A percentile compares a stretch with the other conserved stretches of the same genome.
These are phyloP conservation scores for Rugalucina vietnamica DNA, from an alignment of 2,888 invertebrate species.

Conservation along the genomic window DNA sequence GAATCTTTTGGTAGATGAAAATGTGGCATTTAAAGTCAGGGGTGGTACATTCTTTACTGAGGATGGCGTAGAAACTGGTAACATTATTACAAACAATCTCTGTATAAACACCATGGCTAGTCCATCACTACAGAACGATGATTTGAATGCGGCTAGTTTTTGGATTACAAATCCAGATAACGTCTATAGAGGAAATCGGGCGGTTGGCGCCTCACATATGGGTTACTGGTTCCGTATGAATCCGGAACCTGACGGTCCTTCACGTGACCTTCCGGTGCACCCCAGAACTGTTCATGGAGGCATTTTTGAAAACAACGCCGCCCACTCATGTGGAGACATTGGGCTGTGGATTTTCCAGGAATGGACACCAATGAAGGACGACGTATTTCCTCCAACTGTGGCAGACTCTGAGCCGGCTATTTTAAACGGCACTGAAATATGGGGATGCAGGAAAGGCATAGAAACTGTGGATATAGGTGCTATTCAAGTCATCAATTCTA, in stretches of 20 bases:
- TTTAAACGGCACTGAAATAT: slow-evolving; percentile 65
- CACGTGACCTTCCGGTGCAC: slow-evolving; percentile 63
- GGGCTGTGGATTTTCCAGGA: slow-evolving; percentile 77
- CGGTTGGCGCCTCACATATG: slow-evolving; percentile 79
- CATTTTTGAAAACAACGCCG: slow-evolving; percentile 70
- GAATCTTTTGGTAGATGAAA: slow-evolving; percentile 66
- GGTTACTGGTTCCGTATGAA: slow-evolving; percentile 80
- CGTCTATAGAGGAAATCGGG: slow-evolving; percentile 71
- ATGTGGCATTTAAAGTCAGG: slow-evolving; percentile 77
- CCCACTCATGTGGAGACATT: slow-evolving; percentile 74
- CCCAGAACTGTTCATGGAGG: slow-evolving; percentile 71
- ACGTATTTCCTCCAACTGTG: slow-evolving; percentile 51
- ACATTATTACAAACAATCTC: slow-evolving; percentile 74
- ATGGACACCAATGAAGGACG: slow-evolving; percentile 65
- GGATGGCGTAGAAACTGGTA: slow-evolving; percentile 78
- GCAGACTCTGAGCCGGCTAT: slow-evolving; percentile 45
- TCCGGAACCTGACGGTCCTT: slow-evolving; percentile 75
- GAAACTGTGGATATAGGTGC: slow-evolving; percentile 74
- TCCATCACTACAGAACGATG: slow-evolving; percentile 78
- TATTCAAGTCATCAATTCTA: slow-evolving; percentile 67
- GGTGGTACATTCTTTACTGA: slow-evolving; percentile 80
- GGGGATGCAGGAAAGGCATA: slow-evolving; percentile 78
- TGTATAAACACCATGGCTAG: slow-evolving; percentile 72
- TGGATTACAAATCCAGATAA: slow-evolving; percentile 81
- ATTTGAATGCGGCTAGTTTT: slow-evolving; percentile 79